Base-by-base conservation (phyloP, 1,140 invertebrate genomes). In the Lethocerus indicus region DNA sequence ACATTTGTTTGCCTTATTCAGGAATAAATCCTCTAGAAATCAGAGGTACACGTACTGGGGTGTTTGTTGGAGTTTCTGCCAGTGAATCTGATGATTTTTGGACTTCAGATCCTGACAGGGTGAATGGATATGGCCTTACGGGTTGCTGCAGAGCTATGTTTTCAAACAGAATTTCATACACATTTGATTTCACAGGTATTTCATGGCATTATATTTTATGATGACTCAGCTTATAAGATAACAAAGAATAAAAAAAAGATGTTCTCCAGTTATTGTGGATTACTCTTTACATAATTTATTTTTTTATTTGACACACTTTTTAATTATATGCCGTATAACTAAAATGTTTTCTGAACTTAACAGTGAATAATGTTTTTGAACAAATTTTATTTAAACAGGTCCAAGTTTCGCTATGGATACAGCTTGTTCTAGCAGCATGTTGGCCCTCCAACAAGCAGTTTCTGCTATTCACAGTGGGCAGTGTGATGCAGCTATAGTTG, bases 111-210 rank as follows among this genome's bases (percentile, higher is more conserved):
- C 70, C 75, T 0, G 83, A 87, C 36, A 72, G 74, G 58, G 75
- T 91, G 1, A 89, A 83, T 61, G 92, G 93, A 47, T 97, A 97
- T 67, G 87, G 81, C 27, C 69, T 97, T 54, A 92, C 86, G 2
- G 93, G 93, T 21, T 93, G 89, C 65, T 82, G 81, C 45, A 71
- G 87, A 35, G 85, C 90, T 24, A 97, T 97, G 92, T 94, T 97
- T 65, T 77, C 91, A 32, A 98, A 98, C 65, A 77, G 94, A 60
- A 75, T 98, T 28, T 96, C 91, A 0, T 98, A 82, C 68, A 83
- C 89, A 9, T 97, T 95, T 67, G 90, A 97, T 59, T 87, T 95
- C 51, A 81, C 37, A 41, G 55, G 55, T 56, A 47, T 25, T 37
- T 21, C 23, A 14, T 12, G 4, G 23, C n/a, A 49, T 24, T 48